phyloP scores from a whole-genome alignment of 2,888 invertebrate genomes.

The Stenotaenia linearis region DNA sequence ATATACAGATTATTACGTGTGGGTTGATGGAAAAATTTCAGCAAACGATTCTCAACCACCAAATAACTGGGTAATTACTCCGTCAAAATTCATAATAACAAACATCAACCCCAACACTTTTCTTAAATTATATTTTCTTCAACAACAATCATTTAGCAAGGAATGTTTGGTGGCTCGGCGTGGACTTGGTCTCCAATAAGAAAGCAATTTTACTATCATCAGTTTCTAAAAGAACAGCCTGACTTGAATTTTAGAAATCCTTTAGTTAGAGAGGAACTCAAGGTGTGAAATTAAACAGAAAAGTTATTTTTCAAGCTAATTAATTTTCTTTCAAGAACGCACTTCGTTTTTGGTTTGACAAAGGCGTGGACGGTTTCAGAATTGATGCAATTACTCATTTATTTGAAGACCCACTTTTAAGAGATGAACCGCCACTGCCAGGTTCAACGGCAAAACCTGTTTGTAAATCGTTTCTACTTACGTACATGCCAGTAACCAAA shows the following conservation, averaged over 20 bases:
- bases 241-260: conserved; percentile 32
- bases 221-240: conserved; percentile 32
- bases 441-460: background rate
- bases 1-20: conserved; percentile 71
- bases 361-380: conserved; percentile 49
- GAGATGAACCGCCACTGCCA: conserved; percentile 31
- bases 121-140: background rate
- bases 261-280: conserved; percentile 26
- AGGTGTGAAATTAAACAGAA: too few relatives aligned
- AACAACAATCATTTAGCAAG: conserved; percentile 16
- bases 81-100: background rate
- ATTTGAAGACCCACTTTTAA: conserved; percentile 43
- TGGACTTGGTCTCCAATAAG: conserved; percentile 29
- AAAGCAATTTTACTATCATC: conserved; percentile 32
- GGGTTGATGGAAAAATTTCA: conserved; percentile 56
- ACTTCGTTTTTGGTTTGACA: conserved; percentile 48
- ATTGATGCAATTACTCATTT: conserved; percentile 46
- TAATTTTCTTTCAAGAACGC: too few relatives aligned
- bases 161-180: conserved; percentile 30
- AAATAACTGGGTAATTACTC: conserved; percentile 36
- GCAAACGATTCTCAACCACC: conserved; percentile 19
- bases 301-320: too few relatives aligned
- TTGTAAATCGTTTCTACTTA: too few relatives aligned
- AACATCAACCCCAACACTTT: too few relatives aligned
- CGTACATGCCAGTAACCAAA: too few relatives aligned